phyloP scores from a whole-genome alignment of 1,140 invertebrate genomes.

The Drosophila pseudoananassae region DNA sequence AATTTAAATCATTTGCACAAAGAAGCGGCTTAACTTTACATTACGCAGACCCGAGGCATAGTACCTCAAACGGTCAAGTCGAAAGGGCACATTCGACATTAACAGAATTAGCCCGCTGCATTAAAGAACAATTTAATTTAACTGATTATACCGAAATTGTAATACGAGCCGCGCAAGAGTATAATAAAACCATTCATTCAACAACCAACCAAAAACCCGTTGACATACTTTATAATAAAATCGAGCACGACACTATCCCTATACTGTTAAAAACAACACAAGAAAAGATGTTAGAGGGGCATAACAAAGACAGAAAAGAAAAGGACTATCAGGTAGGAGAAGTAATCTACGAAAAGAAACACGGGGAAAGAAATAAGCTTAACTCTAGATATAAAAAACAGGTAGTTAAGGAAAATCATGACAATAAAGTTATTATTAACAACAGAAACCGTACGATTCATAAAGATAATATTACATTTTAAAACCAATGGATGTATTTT shows the following conservation, averaged over 20 bases:
- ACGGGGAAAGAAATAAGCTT: too few relatives aligned
- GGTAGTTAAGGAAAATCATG: not conserved
- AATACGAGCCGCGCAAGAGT: conserved; percentile 5
- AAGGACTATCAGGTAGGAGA: too few relatives aligned
- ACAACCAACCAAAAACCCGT: not conserved
- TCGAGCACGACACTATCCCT: not conserved
- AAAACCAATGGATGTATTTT: too few relatives aligned
- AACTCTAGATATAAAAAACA: conserved; percentile 9
- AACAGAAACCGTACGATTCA: not conserved
- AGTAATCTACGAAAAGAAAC: too few relatives aligned
- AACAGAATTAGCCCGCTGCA: conserved; percentile 6
- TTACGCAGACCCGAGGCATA: conserved; percentile 4
- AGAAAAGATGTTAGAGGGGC: too few relatives aligned
- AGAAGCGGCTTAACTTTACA: not conserved
- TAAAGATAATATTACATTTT: too few relatives aligned
- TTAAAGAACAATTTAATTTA: conserved; percentile 6
- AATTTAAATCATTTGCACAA: conserved; percentile 1
- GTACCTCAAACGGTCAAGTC: not conserved
- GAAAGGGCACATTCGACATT: conserved; percentile 1
- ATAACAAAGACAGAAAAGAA: too few relatives aligned
- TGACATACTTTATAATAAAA: conserved; percentile 13
- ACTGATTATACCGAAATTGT: conserved; percentile 11
- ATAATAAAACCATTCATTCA: conserved; percentile 4
- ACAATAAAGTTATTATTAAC: conserved; percentile 4
- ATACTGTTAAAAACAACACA: not conserved